These are phyloP conservation scores for Pseudorectes ferrugineus DNA, from an alignment of 2,113 vertebrate species.

Conservation along the genomic window DNA sequence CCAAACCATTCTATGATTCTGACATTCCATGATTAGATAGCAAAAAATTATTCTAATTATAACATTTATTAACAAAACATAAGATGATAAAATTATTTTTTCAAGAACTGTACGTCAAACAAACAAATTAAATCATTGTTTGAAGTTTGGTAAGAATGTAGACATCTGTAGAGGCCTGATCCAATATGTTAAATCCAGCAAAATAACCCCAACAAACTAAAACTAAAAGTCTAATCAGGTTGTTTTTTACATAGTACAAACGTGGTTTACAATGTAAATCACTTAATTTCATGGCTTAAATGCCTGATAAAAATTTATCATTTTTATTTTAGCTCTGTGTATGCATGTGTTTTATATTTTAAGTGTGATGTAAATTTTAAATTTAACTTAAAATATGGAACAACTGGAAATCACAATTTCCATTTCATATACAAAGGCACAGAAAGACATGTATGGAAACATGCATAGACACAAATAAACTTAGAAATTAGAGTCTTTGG, in stretches of 20 bases:
- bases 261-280: background rate
- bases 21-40: too few relatives aligned
- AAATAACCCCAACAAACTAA: background rate
- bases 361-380: background rate
- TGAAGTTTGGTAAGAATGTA: background rate
- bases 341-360: background rate
- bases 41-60: background rate
- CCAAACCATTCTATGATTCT: background rate
- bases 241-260: background rate
- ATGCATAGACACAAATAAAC: accelerated
- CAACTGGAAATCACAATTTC: background rate
- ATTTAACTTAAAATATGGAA: background rate
- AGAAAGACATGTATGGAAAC: background rate
- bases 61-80: background rate
- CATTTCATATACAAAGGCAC: background rate
- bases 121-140: background rate
- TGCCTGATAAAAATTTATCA: background rate
- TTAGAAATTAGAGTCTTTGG: background rate
- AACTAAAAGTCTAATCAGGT: background rate
- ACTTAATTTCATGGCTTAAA: background rate
- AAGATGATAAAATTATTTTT: background rate
- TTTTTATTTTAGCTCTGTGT: background rate
- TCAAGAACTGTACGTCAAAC: background rate
- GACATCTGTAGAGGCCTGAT: background rate
- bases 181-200: background rate